Evolutionary conservation across 2,888 invertebrate genomes (phyloP), one percentile per base, ranked within the genome.

Genomic region (Pycnomerus fuliginosus): DNA sequence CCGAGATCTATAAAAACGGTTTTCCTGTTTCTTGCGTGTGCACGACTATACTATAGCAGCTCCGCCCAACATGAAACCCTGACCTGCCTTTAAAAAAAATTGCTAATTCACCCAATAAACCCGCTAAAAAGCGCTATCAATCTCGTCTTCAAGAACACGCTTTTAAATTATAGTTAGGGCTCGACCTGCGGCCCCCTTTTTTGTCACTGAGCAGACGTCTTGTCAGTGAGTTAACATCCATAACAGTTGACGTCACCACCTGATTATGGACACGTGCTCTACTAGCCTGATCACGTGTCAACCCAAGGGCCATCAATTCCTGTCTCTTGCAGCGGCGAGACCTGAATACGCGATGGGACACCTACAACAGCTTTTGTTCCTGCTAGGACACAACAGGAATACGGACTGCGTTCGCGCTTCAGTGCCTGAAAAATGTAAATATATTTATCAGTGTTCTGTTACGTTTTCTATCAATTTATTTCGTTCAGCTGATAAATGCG

Each of bases 341-440:
- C 32, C 38, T 47, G 46, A 47, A 47, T 47, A 42, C 37, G 30
- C 15, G 38, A 47, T 47, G 30, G 42, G 42, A 47, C 46, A 41
- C 45, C 39, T 16, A 32, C 27, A 34, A 17, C 39, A 20, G 23
- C 36, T 20, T 38, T 42, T 42, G 41, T 47, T 36, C 31, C 27
- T 14, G 17, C 14, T 14, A 34, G 42, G 33, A 37, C 33, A 42
- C 33, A 32, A 42, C 42, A 29, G 29, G 34, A 42, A 47, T 42
- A 47, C 37, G 33, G 27, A 34, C 32, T 41, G 32, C 23, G 37
- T 30, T 33, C 29, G 22, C 39, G 44, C 34, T 39, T 16, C 33
- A 20, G 13, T 30, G 40, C 34, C 31, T 54, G 54, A 54, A 54
- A 54, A 54, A 54, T 52, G 50, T 52, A 52, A 54, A 50, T 48